A percentile compares a stretch with the other conserved stretches of the same genome.
Evolutionary conservation across 2,888 invertebrate genomes (phyloP).

Genomic region (Cephalotes varians): DNA sequence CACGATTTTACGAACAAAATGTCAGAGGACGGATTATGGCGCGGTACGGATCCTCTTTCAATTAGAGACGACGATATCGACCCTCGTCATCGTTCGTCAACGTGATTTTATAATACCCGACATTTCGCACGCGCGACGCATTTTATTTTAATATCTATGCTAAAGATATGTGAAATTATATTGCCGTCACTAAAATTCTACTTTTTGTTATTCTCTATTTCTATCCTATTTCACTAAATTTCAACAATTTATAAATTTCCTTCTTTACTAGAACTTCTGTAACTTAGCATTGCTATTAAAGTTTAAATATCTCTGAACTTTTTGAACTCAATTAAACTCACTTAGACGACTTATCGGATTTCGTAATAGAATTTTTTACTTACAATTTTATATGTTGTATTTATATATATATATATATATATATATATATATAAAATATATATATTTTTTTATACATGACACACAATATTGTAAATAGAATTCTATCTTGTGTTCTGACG

Average conservation of each 20-base stretch:
- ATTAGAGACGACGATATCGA: slow-evolving; percentile 31
- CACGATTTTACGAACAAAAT: slow-evolving; percentile 25
- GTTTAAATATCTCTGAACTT: not conserved
- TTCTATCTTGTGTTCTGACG: not conserved
- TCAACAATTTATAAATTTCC: slow-evolving; percentile 14
- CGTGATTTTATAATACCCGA: slow-evolving; percentile 18
- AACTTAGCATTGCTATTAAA: not conserved
- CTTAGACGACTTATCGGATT: not conserved
- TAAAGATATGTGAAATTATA: not conserved
- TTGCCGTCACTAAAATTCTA: not conserved
- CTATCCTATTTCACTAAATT: not conserved
- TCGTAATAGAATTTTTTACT: not conserved
- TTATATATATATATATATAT: not conserved
- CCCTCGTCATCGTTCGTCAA: not conserved
- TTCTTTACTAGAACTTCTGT: not conserved
- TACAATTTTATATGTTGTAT: not conserved
- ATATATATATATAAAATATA: not conserved
- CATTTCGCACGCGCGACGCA: not conserved
- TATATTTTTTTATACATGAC: too few relatives aligned
- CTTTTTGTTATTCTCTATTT: not conserved
- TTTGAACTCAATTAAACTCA: not conserved
- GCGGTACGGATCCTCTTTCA: slow-evolving; percentile 39
- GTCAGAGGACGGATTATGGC: slow-evolving; percentile 31
- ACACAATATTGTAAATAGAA: too few relatives aligned
- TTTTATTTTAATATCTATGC: not conserved